Percentiles rank a stretch among this genome's conserved stretches.
Evolutionary conservation across 2,113 vertebrate species (phyloP).

Genomic region (Dunckerocampus dactyliophorus): DNA sequence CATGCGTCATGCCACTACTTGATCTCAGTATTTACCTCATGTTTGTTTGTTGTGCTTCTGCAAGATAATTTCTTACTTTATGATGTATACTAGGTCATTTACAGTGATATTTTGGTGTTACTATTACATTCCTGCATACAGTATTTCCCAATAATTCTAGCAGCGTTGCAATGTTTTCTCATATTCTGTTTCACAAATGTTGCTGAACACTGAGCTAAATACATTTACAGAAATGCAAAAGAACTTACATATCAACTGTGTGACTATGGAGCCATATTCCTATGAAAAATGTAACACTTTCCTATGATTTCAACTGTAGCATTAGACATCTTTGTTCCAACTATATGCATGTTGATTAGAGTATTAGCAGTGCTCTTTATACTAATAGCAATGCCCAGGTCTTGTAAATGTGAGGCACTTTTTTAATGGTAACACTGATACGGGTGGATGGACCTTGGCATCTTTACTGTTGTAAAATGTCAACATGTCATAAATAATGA

Average conservation of each 20-base stretch:
- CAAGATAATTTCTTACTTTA: slow-evolving; percentile 24
- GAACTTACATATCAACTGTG: slow-evolving; percentile 39
- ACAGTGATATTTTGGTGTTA: slow-evolving; percentile 45
- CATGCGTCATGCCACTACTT: background rate
- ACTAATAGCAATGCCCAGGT: slow-evolving; percentile 26
- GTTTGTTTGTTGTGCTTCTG: slow-evolving; percentile 19
- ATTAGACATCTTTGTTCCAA: slow-evolving; percentile 23
- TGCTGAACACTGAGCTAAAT: slow-evolving; percentile 42
- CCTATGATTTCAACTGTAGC: slow-evolving; percentile 16
- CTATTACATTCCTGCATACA: slow-evolving; percentile 35
- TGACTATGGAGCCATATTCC: slow-evolving; percentile 52
- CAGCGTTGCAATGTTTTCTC: slow-evolving; percentile 11
- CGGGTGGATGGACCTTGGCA: slow-evolving; percentile 54
- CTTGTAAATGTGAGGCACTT: slow-evolving; percentile 17
- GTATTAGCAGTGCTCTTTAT: slow-evolving; percentile 19
- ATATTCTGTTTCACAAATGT: slow-evolving; percentile 3
- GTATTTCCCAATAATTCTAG: slow-evolving; percentile 23
- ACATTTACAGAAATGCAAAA: slow-evolving; percentile 39
- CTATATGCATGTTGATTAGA: slow-evolving; percentile 19
- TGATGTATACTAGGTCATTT: slow-evolving; percentile 26
- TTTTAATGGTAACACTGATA: slow-evolving; percentile 34
- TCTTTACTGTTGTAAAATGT: slow-evolving; percentile 40
- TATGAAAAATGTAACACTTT: slow-evolving; percentile 22
- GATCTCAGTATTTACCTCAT: background rate
- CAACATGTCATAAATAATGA: background rate